These are phyloP conservation scores for Embidobia sp. DNA, from an alignment of 2,888 invertebrate species.

Conservation along the genomic window DNA sequence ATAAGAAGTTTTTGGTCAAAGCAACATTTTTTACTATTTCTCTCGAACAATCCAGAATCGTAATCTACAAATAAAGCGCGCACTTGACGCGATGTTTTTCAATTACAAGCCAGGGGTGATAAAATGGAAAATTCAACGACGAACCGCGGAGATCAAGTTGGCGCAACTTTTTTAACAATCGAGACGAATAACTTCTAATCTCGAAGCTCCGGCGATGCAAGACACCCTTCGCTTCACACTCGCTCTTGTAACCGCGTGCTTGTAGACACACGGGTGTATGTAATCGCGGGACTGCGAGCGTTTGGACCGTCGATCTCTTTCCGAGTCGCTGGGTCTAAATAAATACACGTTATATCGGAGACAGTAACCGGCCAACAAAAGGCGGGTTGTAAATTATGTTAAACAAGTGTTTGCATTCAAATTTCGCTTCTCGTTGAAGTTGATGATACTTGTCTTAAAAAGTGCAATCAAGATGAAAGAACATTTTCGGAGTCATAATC, in stretches of 20 bases:
- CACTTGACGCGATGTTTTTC: too few relatives aligned
- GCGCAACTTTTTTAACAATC: conserved; percentile 5
- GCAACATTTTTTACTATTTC: too few relatives aligned
- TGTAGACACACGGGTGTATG: conserved; percentile 28
- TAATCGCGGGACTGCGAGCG: conserved; percentile 36
- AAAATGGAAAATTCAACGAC: conserved; percentile 15
- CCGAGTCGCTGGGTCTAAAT: conserved; percentile 5
- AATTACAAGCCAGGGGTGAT: conserved; percentile 6
- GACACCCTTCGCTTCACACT: conserved; percentile 25
- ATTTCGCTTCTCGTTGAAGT: too few relatives aligned
- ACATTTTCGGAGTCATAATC: too few relatives aligned
- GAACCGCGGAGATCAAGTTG: conserved; percentile 21
- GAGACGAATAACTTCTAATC: conserved; percentile 34
- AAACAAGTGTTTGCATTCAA: too few relatives aligned
- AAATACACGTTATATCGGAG: conserved; percentile 10
- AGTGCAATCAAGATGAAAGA: too few relatives aligned
- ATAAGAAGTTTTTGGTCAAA: too few relatives aligned
- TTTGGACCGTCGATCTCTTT: conserved; percentile 17
- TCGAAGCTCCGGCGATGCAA: conserved; percentile 8
- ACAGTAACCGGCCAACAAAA: too few relatives aligned
- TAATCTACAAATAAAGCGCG: background rate
- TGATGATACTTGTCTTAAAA: too few relatives aligned
- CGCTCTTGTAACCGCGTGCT: conserved; percentile 11
- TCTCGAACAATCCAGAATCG: too few relatives aligned
- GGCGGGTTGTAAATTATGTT: too few relatives aligned